Conservation (phyloP, 2,797 vertebrate species). For the Falco cherrug region DNA sequence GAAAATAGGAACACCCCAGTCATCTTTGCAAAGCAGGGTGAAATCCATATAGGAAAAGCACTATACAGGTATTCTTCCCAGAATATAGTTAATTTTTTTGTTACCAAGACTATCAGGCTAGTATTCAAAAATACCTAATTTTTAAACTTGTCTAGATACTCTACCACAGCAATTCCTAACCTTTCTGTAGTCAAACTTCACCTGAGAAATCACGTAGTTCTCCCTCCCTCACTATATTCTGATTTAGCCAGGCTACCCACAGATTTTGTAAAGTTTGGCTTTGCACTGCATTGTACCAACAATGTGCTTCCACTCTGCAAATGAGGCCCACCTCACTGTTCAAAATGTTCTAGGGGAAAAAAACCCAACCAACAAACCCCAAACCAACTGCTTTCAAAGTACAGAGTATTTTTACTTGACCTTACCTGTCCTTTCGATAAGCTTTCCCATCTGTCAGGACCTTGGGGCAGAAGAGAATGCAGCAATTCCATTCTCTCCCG, state of each 20-base stretch:
- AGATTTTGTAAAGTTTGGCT: not conserved
- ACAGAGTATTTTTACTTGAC: not conserved
- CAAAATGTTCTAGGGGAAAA: not conserved
- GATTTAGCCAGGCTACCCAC: not conserved
- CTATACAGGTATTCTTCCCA: not conserved
- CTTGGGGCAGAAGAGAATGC: slow-evolving; percentile 85
- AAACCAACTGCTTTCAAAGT: not conserved
- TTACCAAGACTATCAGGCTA: not conserved
- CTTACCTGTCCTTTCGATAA: slow-evolving; percentile 86
- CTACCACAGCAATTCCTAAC: not conserved
- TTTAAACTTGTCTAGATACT: not conserved
- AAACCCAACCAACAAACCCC: not conserved
- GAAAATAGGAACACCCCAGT: not conserved
- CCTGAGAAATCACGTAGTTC: not conserved
- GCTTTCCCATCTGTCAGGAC: slow-evolving; percentile 87
- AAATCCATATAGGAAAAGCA: not conserved
- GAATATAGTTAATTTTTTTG: not conserved
- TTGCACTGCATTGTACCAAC: not conserved
- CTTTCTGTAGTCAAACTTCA: not conserved
- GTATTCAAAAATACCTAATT: not conserved
- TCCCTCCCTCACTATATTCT: not conserved
- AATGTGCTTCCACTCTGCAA: not conserved
- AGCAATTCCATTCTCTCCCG: slow-evolving; percentile 86
- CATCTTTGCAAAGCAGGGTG: not conserved
- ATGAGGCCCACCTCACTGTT: not conserved